These are phyloP conservation scores for Drosophila setosimentum DNA, from an alignment of 2,888 invertebrate species.

Conservation along the genomic window DNA sequence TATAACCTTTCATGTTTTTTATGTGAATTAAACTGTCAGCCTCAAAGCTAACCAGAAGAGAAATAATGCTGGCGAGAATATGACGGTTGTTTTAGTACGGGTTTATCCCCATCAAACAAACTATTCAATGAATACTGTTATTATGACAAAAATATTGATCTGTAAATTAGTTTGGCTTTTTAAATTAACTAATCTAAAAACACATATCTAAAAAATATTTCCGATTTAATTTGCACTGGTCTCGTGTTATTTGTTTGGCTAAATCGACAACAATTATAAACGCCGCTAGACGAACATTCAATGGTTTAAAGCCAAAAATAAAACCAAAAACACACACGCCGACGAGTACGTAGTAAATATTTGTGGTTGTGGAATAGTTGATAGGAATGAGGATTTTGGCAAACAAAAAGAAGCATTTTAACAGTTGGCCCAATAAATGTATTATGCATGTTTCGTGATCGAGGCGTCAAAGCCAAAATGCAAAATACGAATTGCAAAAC, in stretches of 20 bases:
- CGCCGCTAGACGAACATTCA: slow-evolving; percentile 53
- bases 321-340: slow-evolving; percentile 8
- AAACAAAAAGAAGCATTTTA: slow-evolving; percentile 35
- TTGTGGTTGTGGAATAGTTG: slow-evolving; percentile 69
- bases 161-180: not conserved
- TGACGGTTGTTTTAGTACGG: not conserved
- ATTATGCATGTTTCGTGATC: slow-evolving; percentile 35
- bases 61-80: no score
- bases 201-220: slow-evolving; percentile 21
- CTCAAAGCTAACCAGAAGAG: no score
- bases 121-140: not conserved
- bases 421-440: slow-evolving; percentile 41
- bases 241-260: slow-evolving; percentile 56
- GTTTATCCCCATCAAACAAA: not conserved
- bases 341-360: slow-evolving; percentile 49
- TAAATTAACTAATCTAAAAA: not conserved
- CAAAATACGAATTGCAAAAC: slow-evolving; percentile 68
- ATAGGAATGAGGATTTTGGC: slow-evolving; percentile 42
- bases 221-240: slow-evolving; percentile 50
- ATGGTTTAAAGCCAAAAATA: slow-evolving; percentile 64
- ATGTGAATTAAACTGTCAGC: not conserved
- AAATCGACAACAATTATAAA: slow-evolving; percentile 66
- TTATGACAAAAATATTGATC: not conserved
- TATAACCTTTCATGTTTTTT: not conserved
- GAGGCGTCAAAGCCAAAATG: slow-evolving; percentile 49